Base-by-base conservation (phyloP, 2,797 vertebrate genomes). In the Calcarius lapponicus region DNA sequence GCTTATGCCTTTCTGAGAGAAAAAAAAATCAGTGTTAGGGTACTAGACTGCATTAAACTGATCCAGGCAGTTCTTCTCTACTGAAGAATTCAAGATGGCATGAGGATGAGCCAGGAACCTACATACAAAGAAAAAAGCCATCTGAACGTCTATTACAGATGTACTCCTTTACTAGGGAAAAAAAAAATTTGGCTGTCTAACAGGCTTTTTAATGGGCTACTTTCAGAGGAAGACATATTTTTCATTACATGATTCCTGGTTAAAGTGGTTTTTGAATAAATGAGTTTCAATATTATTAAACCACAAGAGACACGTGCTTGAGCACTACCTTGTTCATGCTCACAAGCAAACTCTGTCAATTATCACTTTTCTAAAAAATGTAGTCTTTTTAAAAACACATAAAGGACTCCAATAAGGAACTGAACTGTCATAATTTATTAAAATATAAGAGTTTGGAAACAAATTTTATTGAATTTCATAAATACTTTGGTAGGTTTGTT, bases 381-480 rank as follows among this genome's bases (percentile, higher is more conserved):
- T 4, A 71, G 32, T 69, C 42, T 70, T 79, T 76, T 26, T n/a
- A 61, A 36, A 81, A 58, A 93, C 53, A 74, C 50, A 65, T 14
- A 91, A 32, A 82, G 24, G n/a, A 90, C 61, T 65, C 36, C n/a
- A 87, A 20, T 24, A 79, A 60, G 71, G 22, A 71, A 58, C 29
- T 64, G 87, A 90, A 91, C 25, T 81, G 65, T 42, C 60, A 48
- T 34, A 71, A 82, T 4, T 40, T 36, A 69, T 36, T 62, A 54
- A 86, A 92, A 89, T 36, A 20, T 47, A 92, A 72, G 53, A 80
- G 73, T 95, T 91, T 96, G 91, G 90, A 93, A 97, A 97, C 73
- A 96, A 91, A 90, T 94, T 98, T 97, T 93, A 95, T 88, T 94
- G 92, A 96, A 98, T 97, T 96, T 98, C 96, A 97, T 93, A 97